Percentiles rank a stretch among this genome's conserved stretches.
These are phyloP conservation scores for Lanius ludovicianus DNA, from an alignment of 2,113 vertebrate genomes.

Conservation along the genomic window DNA sequence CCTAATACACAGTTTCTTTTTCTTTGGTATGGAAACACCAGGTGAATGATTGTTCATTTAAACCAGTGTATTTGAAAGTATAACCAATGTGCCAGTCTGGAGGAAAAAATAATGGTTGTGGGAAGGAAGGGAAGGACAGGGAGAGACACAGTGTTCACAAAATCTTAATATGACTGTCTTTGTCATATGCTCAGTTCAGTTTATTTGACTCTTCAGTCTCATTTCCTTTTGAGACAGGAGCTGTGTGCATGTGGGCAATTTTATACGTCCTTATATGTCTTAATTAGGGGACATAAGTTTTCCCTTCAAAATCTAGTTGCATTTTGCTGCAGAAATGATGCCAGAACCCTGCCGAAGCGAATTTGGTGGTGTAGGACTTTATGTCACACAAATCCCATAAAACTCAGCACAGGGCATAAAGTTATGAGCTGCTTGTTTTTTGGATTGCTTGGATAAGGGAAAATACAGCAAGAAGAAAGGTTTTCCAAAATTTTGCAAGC, in stretches of 20 bases:
- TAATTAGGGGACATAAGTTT: neutral
- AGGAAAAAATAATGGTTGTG: neutral
- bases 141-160: neutral
- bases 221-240: neutral
- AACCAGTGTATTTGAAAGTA: neutral
- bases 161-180: neutral
- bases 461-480: neutral
- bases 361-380: neutral
- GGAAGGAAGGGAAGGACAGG: neutral
- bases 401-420: neutral
- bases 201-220: neutral
- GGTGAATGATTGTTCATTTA: neutral
- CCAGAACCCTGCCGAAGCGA: neutral
- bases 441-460: neutral
- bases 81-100: neutral
- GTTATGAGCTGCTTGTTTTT: neutral
- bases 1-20: neutral
- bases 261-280: neutral
- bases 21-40: neutral
- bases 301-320: neutral
- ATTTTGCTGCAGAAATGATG: neutral
- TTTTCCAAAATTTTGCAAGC: neutral
- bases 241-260: neutral
- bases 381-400: neutral
- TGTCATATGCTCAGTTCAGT: neutral